These are phyloP conservation scores for Bathynomus jamesi DNA, from an alignment of 1,140 invertebrate genomes.

Conservation along the genomic window DNA sequence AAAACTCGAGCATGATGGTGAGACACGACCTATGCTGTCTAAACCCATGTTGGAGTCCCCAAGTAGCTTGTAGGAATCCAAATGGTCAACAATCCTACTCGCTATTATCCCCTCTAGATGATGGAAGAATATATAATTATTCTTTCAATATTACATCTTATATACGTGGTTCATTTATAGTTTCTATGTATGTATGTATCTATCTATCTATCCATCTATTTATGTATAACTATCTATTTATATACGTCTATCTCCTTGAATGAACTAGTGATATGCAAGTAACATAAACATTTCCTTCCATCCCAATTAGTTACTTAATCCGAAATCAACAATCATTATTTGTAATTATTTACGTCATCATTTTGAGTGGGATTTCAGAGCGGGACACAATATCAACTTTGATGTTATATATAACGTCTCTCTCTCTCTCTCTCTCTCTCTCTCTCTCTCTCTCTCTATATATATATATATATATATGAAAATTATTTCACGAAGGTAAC, in stretches of 20 bases:
- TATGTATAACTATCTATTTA: background rate
- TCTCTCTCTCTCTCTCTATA: background rate
- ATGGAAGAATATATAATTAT: no score
- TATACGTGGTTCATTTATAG: no score
- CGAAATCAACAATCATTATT: background rate
- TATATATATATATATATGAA: conserved; percentile 1
- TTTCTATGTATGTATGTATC: background rate
- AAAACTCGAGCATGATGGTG: no score
- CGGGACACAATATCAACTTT: background rate
- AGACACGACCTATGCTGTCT: no score
- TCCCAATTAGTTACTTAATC: background rate
- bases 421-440: no score
- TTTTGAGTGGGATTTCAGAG: background rate
- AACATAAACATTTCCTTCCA: background rate
- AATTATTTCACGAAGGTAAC: background rate
- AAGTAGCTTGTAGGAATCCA: no score
- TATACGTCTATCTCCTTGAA: background rate
- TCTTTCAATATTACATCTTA: no score
- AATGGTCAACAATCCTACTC: no score
- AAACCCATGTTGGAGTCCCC: no score
- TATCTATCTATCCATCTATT: background rate
- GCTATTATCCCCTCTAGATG: no score
- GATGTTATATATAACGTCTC: background rate
- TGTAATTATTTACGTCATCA: background rate
- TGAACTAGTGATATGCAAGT: background rate